Conservation (phyloP, 2,113 vertebrate genomes). For the Chelonoidis abingdonii region DNA sequence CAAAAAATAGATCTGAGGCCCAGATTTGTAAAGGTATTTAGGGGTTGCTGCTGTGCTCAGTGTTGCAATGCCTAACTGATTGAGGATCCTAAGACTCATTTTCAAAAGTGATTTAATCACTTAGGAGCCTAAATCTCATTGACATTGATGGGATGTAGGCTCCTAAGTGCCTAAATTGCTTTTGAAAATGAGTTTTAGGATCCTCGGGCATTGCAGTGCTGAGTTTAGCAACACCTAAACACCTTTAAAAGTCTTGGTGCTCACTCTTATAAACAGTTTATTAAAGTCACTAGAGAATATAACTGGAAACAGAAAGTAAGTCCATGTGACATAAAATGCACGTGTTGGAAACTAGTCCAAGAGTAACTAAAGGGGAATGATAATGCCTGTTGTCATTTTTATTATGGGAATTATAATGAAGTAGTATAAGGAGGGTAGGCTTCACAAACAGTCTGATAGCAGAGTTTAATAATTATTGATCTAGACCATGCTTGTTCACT, state of each 20-base stretch:
- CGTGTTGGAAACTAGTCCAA: neutral
- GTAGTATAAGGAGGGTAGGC: neutral
- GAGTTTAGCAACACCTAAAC: neutral
- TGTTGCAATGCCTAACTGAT: neutral
- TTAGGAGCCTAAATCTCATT: neutral
- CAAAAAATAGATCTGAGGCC: neutral
- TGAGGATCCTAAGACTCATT: neutral
- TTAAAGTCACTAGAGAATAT: neutral
- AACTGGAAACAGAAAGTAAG: neutral
- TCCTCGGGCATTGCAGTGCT: neutral
- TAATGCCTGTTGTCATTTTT: neutral
- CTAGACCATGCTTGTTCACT: rapidly evolving
- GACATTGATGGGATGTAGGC: neutral
- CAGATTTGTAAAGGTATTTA: neutral
- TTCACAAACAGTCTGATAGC: neutral
- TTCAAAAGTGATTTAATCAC: neutral
- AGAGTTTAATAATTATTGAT: neutral
- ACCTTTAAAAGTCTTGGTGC: rapidly evolving
- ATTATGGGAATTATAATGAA: neutral
- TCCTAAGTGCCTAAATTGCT: neutral
- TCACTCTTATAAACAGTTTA: rapidly evolving
- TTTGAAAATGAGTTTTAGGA: neutral
- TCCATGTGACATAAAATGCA: neutral
- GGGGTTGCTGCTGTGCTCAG: neutral
- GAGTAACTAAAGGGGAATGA: neutral